These are phyloP conservation scores for Picathartes gymnocephalus DNA, from an alignment of 2,113 vertebrate species.

Conservation along the genomic window DNA sequence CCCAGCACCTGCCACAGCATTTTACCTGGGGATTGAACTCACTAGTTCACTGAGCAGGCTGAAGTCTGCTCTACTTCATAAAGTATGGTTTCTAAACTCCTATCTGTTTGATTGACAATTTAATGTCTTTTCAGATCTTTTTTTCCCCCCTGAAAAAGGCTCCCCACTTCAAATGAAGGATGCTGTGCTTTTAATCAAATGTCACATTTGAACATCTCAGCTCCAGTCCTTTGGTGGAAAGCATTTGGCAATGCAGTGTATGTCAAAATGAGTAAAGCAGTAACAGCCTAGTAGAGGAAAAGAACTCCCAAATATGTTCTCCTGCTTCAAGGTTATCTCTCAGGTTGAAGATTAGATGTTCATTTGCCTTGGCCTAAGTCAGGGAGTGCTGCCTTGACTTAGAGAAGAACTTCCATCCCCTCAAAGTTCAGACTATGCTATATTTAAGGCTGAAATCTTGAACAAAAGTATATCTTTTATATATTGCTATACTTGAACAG, in stretches of 20 bases:
- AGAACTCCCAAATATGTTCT: neutral
- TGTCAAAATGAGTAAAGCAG: neutral
- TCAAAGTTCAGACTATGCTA: neutral
- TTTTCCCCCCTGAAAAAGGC: neutral
- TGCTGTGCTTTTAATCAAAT: constrained; percentile 6
- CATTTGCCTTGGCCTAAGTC: neutral
- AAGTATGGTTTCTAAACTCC: neutral
- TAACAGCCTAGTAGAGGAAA: neutral
- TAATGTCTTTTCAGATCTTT: neutral
- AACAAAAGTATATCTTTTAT: neutral
- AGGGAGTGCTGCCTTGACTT: neutral
- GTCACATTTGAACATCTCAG: neutral
- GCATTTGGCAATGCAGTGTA: neutral
- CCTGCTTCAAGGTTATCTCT: constrained; percentile 24
- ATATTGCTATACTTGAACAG: neutral
- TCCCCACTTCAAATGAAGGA: neutral
- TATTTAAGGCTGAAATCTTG: neutral
- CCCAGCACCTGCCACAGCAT: neutral
- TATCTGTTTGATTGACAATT: neutral
- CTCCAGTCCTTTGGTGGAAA: neutral
- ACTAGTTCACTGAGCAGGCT: neutral
- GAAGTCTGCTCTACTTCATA: neutral
- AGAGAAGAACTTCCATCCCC: neutral
- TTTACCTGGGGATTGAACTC: neutral
- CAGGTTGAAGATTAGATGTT: neutral